Percentiles rank a stretch among this genome's conserved stretches.
These are phyloP conservation scores for Paralvinella palmiformis DNA, from an alignment of 1,140 invertebrate genomes.

Conservation along the genomic window DNA sequence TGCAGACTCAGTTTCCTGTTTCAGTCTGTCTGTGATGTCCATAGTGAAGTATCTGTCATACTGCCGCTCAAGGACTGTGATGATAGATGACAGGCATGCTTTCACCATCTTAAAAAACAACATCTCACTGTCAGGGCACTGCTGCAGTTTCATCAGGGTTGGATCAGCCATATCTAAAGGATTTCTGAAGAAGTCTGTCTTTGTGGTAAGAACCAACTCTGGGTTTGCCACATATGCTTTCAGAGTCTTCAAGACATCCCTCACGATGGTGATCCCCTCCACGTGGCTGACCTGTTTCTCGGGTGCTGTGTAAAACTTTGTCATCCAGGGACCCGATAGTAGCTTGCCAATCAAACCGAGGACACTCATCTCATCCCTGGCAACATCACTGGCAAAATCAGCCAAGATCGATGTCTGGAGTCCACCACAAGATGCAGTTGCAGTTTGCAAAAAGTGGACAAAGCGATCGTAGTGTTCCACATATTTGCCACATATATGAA, in stretches of 20 bases:
- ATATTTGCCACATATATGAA: background rate
- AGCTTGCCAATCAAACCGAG: conserved; percentile 3
- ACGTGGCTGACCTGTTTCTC: conserved; percentile 6
- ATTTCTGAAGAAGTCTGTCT: too few species aligned
- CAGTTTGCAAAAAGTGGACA: background rate
- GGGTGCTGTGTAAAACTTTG: background rate
- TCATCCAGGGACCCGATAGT: conserved; percentile 1
- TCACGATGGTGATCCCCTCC: conserved; percentile 13
- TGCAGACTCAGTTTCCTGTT: too few species aligned
- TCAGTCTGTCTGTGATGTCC: background rate
- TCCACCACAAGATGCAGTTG: too few species aligned
- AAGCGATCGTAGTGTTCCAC: background rate
- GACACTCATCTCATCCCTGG: background rate
- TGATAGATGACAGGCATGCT: background rate
- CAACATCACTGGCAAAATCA: background rate
- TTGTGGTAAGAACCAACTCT: too few species aligned
- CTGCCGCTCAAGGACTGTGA: conserved; percentile 14
- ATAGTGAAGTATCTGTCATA: conserved; percentile 6
- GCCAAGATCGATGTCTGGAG: background rate
- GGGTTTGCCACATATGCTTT: too few species aligned
- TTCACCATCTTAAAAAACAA: conserved; percentile 6
- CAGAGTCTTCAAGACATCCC: background rate
- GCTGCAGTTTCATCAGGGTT: too few species aligned
- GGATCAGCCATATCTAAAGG: too few species aligned
- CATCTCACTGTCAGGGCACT: too few species aligned